Percentiles rank a stretch among this genome's conserved stretches.
Conservation (phyloP, 2,113 vertebrate genomes). For the Chaetodon trifascialis region DNA sequence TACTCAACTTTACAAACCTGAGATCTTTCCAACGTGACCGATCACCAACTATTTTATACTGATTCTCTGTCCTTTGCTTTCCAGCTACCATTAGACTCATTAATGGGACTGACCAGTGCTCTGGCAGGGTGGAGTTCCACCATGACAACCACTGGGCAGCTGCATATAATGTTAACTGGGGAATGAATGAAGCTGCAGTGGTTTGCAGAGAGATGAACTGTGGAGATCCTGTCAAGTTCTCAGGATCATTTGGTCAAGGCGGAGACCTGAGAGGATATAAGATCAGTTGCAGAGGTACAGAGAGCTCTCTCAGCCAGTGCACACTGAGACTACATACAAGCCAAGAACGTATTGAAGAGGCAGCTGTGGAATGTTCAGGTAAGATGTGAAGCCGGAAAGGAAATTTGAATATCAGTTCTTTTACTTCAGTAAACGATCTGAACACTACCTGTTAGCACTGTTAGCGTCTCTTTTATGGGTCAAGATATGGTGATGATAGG, state of each 20-base stretch:
- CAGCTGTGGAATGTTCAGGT: constrained; percentile 72
- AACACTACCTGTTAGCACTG: too few relatives aligned
- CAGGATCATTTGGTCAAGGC: constrained; percentile 25
- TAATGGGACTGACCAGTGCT: constrained; percentile 65
- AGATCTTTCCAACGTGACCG: too few relatives aligned
- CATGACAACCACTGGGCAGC: constrained; percentile 49
- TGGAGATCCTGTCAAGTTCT: constrained; percentile 59
- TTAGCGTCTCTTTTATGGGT: too few relatives aligned
- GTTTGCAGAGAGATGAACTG: constrained; percentile 77
- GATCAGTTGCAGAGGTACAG: constrained; percentile 57
- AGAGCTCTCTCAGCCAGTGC: constrained; percentile 65
- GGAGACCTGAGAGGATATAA: background rate
- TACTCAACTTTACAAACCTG: too few relatives aligned
- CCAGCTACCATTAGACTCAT: constrained; percentile 61
- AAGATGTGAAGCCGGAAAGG: background rate
- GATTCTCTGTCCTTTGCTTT: constrained; percentile 15
- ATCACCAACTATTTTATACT: background rate
- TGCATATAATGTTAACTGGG: constrained; percentile 56
- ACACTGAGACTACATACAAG: constrained; percentile 14
- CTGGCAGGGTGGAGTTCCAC: constrained; percentile 69
- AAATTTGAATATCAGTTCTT: background rate
- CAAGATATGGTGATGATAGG: too few relatives aligned
- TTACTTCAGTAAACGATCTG: too few relatives aligned
- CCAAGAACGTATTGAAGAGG: constrained; percentile 11
- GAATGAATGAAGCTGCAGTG: constrained; percentile 64